Percentiles rank a stretch among this genome's conserved stretches.
Conservation (phyloP, 2,113 vertebrate species). For the Paradoxurus hermaphroditus region DNA sequence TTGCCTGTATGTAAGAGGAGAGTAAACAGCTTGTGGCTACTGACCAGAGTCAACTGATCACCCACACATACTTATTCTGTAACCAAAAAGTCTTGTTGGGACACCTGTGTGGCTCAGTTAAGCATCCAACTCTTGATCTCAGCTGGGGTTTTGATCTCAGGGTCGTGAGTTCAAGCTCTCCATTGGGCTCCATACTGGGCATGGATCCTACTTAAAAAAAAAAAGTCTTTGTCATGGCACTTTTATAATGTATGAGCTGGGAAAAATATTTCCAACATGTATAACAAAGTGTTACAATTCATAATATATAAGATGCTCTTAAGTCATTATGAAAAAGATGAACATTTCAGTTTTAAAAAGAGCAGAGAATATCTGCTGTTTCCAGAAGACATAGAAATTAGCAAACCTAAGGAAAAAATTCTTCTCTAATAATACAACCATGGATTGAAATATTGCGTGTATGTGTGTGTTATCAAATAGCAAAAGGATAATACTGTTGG, state of each 20-base stretch:
- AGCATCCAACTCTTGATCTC: no score
- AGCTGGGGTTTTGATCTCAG: no score
- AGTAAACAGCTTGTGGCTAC: not conserved
- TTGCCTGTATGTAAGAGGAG: not conserved
- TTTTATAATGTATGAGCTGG: not conserved
- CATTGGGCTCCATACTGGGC: no score
- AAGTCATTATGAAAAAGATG: not conserved
- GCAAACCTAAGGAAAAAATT: not conserved
- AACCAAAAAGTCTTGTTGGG: not conserved
- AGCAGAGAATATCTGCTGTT: not conserved
- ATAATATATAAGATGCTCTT: not conserved
- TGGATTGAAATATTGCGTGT: not conserved
- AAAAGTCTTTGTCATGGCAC: not conserved
- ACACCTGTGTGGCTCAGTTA: no score
- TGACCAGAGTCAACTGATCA: not conserved
- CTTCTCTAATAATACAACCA: not conserved
- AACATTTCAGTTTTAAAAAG: conserved; percentile 8
- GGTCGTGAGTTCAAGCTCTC: no score
- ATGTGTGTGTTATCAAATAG: not conserved
- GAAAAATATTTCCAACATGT: not conserved
- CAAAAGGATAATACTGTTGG: not conserved
- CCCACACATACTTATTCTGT: not conserved
- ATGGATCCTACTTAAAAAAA: not conserved
- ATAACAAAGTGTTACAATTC: not conserved
- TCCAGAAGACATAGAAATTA: not conserved